Conservation (phyloP, 2,113 vertebrate genomes). For the Anser brachyrhynchus region DNA sequence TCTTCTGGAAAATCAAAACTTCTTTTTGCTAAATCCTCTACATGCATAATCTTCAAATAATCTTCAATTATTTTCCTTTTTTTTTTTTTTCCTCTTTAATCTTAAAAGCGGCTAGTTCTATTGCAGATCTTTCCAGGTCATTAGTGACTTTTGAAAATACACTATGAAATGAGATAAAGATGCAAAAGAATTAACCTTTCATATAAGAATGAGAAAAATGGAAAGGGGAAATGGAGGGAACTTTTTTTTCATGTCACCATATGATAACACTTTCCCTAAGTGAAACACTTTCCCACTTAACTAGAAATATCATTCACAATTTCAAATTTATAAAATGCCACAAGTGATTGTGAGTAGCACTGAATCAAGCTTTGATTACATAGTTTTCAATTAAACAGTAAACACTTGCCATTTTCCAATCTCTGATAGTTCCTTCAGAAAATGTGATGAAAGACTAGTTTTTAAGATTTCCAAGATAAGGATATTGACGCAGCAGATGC, state of each 20-base stretch:
- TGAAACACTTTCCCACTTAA: not conserved
- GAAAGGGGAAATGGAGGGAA: not conserved
- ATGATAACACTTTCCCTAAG: not conserved
- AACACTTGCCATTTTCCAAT: not conserved
- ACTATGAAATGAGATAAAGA: not conserved
- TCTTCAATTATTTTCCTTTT: not conserved
- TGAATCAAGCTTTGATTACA: not conserved
- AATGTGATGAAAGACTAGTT: not conserved
- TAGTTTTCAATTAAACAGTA: not conserved
- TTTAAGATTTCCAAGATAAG: not conserved
- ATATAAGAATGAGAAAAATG: not conserved
- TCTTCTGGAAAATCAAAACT: not conserved
- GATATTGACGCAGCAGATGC: not conserved
- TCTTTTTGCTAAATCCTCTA: not conserved
- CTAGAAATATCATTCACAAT: not conserved
- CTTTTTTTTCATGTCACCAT: not conserved
- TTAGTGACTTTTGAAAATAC: not conserved
- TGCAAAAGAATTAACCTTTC: not conserved
- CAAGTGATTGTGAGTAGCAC: not conserved
- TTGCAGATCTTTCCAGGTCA: not conserved
- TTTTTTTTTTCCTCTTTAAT: fast-evolving
- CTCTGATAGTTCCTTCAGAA: not conserved
- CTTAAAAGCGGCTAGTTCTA: not conserved
- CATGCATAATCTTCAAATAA: not conserved
- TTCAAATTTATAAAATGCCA: not conserved